Base-by-base conservation (phyloP, 2,113 vertebrate genomes). In the Cisticola juncidis region DNA sequence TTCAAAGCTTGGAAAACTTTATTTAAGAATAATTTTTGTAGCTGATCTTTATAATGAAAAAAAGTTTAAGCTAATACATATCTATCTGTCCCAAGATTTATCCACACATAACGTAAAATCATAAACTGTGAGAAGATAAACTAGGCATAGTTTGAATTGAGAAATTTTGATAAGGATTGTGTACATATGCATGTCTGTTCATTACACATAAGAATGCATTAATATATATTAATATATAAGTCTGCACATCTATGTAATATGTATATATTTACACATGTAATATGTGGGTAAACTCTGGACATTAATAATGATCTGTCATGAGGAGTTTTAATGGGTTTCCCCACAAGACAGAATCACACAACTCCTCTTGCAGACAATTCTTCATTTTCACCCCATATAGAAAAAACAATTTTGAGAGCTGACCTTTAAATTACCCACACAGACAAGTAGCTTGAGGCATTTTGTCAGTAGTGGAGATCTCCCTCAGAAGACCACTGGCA, bases 1-100 rank as follows among this genome's bases (percentile, higher is more conserved):
- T 87, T 86, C 77, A 68, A 91, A 88, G 50, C 74, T 66, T 81
- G 71, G 23, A 90, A 81, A 88, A 94, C 38, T 93, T 80, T 25
- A 65, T 71, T 95, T 84, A 4, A 70, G 72, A 92, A 64, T 29
- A 61, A 35, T 77, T 36, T 64, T 64, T 57, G 23, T 54, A 66
- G 13, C 33, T 71, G 36, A 51, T 82, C 29, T 85, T 92, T 78
- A 28, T 62, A 4, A 44, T 14, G 19, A 81, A 62, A 53, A 53
- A 70, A 74, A 35, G 10, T 61, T 73, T 53, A 56, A 38, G 14
- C 29, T 70, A 13, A 12, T 53, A 18, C 33, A 3, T 68, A 23
- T 29, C 40, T 47, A 47, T 45, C 9, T 45, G 6, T 50, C 26
- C 68, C 28, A 68, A 81, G 38, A 62, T 74, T 94, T 89, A 36